phyloP scores from a whole-genome alignment of 2,113 vertebrate species.

The Verasper variegatus region DNA sequence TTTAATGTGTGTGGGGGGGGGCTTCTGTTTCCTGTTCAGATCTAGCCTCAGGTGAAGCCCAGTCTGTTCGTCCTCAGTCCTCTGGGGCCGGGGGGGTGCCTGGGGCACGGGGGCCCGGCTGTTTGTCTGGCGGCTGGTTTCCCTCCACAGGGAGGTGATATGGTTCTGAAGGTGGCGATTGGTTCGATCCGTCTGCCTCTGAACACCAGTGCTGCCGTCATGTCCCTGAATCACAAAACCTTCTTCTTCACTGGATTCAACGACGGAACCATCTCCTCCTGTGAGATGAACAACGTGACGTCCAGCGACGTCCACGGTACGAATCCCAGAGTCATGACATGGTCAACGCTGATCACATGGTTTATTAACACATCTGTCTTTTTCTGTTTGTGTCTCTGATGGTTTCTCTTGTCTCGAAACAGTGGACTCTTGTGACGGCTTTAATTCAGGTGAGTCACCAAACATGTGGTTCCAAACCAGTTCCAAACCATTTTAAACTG shows the following conservation, averaged over 20 bases:
- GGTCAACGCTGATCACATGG: too few relatives aligned
- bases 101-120: neutral
- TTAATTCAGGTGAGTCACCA: too few relatives aligned
- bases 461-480: too few relatives aligned
- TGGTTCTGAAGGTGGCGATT: neutral
- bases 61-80: slow-evolving; percentile 26
- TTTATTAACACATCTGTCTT: too few relatives aligned
- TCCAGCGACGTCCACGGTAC: neutral
- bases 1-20: too few relatives aligned
- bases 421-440: too few relatives aligned
- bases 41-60: fast-evolving
- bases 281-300: fast-evolving
- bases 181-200: too few relatives aligned
- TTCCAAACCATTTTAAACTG: too few relatives aligned
- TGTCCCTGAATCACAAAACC: fast-evolving
- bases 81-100: fast-evolving
- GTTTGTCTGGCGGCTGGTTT: slow-evolving; percentile 71
- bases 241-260: slow-evolving; percentile 53
- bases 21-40: neutral
- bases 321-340: neutral
- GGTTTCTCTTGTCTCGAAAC: too few relatives aligned
- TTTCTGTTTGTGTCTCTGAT: too few relatives aligned
- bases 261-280: neutral
- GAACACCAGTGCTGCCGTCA: too few relatives aligned
- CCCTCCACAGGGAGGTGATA: fast-evolving